phyloP scores from a whole-genome alignment of 2,888 invertebrate genomes.

The Drosophila mulleri region DNA sequence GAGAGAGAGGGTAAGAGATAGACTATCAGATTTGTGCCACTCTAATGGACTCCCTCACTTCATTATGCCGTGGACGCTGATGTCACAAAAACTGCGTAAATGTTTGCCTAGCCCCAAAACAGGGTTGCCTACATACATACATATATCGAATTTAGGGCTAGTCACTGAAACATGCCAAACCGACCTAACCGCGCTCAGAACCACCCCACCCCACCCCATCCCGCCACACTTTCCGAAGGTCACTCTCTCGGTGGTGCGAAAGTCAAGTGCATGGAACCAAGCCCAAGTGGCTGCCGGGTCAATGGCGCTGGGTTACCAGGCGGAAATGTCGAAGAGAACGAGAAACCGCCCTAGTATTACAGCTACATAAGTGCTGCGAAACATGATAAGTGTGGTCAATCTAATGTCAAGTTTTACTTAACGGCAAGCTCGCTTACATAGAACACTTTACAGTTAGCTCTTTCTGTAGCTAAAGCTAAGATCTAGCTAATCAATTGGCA shows the following conservation, averaged over 20 bases:
- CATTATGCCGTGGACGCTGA: constrained; percentile 58
- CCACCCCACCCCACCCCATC: too few relatives aligned
- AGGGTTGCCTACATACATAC: constrained; percentile 14
- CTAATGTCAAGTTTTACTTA: not conserved
- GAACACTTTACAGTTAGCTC: not conserved
- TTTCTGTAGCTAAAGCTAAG: not conserved
- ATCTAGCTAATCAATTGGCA: not conserved
- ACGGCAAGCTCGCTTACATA: not conserved
- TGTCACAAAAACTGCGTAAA: constrained; percentile 59
- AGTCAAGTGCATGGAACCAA: constrained; percentile 41
- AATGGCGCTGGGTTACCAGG: constrained; percentile 21
- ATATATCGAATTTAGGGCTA: constrained; percentile 40
- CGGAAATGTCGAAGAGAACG: constrained; percentile 11
- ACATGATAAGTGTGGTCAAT: not conserved
- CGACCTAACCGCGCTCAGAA: not conserved
- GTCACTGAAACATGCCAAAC: constrained; percentile 15
- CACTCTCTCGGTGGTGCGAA: constrained; percentile 39
- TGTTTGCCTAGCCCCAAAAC: constrained; percentile 42
- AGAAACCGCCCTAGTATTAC: not conserved
- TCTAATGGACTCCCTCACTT: constrained; percentile 30
- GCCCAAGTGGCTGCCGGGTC: constrained; percentile 7
- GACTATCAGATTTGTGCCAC: constrained; percentile 33
- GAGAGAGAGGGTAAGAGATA: not conserved
- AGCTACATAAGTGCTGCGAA: constrained; percentile 1
- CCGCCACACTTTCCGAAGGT: not conserved